These are phyloP conservation scores for Porites divaricata DNA, from an alignment of 92 coral and sea anemone genomes.

Conservation along the genomic window DNA sequence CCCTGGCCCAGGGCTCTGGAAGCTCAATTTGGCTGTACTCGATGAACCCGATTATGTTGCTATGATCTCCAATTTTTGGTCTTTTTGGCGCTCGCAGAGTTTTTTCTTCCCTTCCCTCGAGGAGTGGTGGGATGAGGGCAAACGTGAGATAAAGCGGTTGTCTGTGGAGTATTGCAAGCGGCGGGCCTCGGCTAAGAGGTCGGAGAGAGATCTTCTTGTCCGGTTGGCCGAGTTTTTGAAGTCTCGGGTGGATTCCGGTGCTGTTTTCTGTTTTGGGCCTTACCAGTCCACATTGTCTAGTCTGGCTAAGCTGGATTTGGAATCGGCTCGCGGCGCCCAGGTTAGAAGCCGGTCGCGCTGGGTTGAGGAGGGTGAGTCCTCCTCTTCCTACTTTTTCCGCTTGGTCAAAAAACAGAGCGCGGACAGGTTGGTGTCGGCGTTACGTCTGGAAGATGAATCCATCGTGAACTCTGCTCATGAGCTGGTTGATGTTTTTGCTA, in stretches of 20 bases:
- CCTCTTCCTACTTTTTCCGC: conserved; percentile 28
- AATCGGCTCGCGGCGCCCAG: conserved; percentile 14
- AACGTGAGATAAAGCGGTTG: conserved; percentile 11
- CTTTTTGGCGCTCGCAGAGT: conserved; percentile 16
- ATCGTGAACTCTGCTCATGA: background rate
- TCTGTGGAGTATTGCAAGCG: background rate
- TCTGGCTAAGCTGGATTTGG: background rate
- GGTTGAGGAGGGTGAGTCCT: conserved; percentile 46
- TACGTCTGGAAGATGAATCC: background rate
- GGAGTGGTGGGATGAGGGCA: conserved; percentile 55
- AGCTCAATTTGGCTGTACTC: conserved; percentile 44
- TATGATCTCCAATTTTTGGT: conserved; percentile 30
- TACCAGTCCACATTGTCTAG: background rate
- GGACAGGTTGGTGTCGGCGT: background rate
- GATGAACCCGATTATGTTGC: conserved; percentile 2
- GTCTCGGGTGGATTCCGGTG: too few relatives aligned
- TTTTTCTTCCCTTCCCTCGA: background rate
- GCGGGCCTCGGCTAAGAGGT: background rate
- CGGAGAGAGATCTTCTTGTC: too few relatives aligned
- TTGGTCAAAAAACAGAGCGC: background rate
- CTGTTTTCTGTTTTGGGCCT: background rate
- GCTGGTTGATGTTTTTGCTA: background rate
- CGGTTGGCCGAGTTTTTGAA: too few relatives aligned
- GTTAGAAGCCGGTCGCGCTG: background rate
- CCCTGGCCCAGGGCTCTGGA: conserved; percentile 53